phyloP scores from a whole-genome alignment of 2,797 vertebrate species.

The Avahi laniger region DNA sequence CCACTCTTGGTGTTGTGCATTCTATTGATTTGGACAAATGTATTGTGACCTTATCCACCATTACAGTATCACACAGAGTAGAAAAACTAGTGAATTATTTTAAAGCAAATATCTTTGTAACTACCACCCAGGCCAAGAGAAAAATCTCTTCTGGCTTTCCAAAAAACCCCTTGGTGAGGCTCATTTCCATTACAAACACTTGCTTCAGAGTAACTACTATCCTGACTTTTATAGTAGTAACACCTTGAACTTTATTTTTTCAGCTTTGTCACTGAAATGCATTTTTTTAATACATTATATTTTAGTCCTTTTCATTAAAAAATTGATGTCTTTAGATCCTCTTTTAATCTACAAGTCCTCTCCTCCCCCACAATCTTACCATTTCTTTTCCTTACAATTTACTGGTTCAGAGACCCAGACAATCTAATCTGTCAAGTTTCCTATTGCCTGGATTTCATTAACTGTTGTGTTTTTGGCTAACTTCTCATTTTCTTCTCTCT shows the following conservation, averaged over 20 bases:
- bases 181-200: neutral
- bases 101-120: neutral
- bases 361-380: neutral
- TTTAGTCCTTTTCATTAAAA: conserved; percentile 4
- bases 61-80: too few relatives aligned
- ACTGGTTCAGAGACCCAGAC: neutral
- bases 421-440: neutral
- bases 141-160: neutral
- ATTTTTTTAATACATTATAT: neutral
- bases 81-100: neutral
- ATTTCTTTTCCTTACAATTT: neutral
- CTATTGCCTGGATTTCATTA: neutral
- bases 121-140: neutral
- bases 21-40: too few relatives aligned
- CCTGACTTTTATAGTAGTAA: neutral
- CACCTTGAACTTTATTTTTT: neutral
- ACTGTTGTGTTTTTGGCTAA: neutral
- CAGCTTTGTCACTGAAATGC: neutral
- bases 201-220: neutral
- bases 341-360: neutral
- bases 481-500: neutral
- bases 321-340: neutral
- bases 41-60: too few relatives aligned
- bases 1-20: too few relatives aligned
- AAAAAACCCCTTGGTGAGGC: neutral